Evolutionary conservation across 2,888 invertebrate genomes (phyloP).

Genomic region (Zele albiditarsus): DNA sequence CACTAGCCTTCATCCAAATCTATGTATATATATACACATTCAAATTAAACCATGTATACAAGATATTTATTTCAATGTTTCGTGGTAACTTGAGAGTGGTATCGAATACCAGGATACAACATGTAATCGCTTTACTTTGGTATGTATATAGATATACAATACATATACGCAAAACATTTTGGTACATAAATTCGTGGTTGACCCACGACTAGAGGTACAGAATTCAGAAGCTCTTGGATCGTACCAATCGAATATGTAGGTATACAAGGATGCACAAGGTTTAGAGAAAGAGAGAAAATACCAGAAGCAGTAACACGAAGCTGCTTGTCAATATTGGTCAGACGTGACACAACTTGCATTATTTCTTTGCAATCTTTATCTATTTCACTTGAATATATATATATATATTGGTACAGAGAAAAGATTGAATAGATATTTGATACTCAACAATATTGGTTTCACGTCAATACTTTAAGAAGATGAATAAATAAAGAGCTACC

Average conservation of each 20-base stretch:
- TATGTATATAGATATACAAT: background rate
- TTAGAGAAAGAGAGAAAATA: conserved; percentile 32
- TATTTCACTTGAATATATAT: background rate
- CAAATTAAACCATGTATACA: background rate
- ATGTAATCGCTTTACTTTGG: conserved; percentile 41
- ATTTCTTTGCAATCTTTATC: conserved; percentile 23
- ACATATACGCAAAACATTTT: conserved; percentile 21
- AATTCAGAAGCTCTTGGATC: conserved; percentile 29
- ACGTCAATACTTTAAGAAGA: too few species aligned
- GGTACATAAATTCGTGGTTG: conserved; percentile 43
- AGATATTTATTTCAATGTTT: conserved; percentile 2
- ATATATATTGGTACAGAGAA: background rate
- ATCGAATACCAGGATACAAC: conserved; percentile 3
- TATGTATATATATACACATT: background rate
- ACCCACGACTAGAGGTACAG: conserved; percentile 35
- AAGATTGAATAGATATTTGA: background rate
- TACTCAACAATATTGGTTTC: background rate
- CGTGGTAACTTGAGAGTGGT: background rate
- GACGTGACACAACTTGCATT: conserved; percentile 48
- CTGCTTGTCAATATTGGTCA: conserved; percentile 48
- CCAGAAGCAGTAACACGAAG: conserved; percentile 6
- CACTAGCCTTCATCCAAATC: background rate
- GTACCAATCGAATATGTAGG: conserved; percentile 10
- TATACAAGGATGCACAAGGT: conserved; percentile 28
- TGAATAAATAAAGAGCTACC: too few species aligned